Base-by-base conservation (phyloP, 2,888 invertebrate species). In the Tachina lurida region DNA sequence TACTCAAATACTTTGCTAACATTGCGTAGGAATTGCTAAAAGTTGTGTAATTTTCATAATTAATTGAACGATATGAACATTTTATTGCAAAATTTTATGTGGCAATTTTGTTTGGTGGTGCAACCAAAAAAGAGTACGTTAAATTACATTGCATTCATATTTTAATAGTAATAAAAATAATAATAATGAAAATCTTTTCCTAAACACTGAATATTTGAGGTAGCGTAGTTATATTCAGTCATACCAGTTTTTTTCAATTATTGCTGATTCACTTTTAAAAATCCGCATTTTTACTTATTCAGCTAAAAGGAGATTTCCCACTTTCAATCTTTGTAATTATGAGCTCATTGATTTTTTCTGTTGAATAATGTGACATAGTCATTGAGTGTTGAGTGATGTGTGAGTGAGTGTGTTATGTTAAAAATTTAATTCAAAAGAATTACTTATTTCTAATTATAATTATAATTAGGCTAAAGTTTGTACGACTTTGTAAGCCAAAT, bases 21-120 rank as follows among this genome's bases (percentile, higher is more conserved):
- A 39, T 12, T 78, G 62, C 43, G 70, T 78, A 70, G 78, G 78
- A n/a, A 52, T 70, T 45, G 22, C 17, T 56, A 41, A 31, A 31
- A 60, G 45, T 54, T 43, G 63, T 62, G 45, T 15, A 79, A 71
- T 58, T 62, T 77, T 54, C 12, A 4, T 31, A 10, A 62, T 45
- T 78, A 78, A 78, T 78, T 45, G 45, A 45, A 15, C 39, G 56
- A 52, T 71, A 31, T 22, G 0, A 54, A 47, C 19, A 62, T 45
- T 17, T 54, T 41, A 79, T 70, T 70, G 39, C 54, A 17, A 13
- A 5, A 52, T 4, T 39, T 52, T 63, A 5, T 62, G 47, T 52
- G 19, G 62, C 62, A 49, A 47, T 47, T 41, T 13, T 12, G 3
- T 22, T 15, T 47, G 31, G 31, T 47, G 12, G 15, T 71, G 43